phyloP scores from a whole-genome alignment of 2,888 invertebrate species.

The Parnassius apollo region DNA sequence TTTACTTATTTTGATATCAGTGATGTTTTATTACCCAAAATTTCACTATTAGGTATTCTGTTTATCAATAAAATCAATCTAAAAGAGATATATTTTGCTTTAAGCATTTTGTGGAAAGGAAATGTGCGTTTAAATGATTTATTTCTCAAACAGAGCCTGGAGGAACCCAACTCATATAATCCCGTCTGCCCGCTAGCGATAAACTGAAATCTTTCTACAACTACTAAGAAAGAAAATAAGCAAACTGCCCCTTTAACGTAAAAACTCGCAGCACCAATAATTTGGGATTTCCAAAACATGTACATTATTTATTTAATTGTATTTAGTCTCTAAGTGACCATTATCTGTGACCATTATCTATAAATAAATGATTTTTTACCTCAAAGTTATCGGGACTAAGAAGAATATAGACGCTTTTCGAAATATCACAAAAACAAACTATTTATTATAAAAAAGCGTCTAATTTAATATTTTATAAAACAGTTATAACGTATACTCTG shows the following conservation, averaged over 20 bases:
- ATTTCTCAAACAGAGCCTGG: slow-evolving; percentile 69
- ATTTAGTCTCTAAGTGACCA: too few relatives aligned
- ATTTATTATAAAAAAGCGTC: too few relatives aligned
- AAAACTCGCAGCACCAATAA: neutral
- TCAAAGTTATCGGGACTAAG: too few relatives aligned
- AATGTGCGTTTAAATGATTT: slow-evolving; percentile 78
- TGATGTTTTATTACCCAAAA: neutral
- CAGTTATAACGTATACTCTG: too few relatives aligned
- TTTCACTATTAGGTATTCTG: slow-evolving; percentile 35
- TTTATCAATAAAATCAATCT: slow-evolving; percentile 41
- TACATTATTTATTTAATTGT: too few relatives aligned
- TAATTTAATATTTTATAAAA: too few relatives aligned
- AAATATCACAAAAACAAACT: too few relatives aligned
- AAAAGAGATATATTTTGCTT: slow-evolving; percentile 65
- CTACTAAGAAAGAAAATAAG: slow-evolving; percentile 73
- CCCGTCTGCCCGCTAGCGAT: slow-evolving; percentile 47
- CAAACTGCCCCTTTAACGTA: slow-evolving; percentile 49
- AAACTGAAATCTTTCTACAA: slow-evolving; percentile 68
- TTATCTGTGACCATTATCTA: too few relatives aligned
- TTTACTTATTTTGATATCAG: neutral
- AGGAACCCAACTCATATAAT: slow-evolving; percentile 59
- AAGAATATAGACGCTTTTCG: too few relatives aligned
- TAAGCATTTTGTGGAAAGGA: slow-evolving; percentile 70
- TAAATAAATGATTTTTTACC: too few relatives aligned
- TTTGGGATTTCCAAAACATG: too few relatives aligned